Percentiles rank a stretch among this genome's conserved stretches.
Conservation (phyloP, 2,888 invertebrate genomes). For the Standfussiana lucernea region DNA sequence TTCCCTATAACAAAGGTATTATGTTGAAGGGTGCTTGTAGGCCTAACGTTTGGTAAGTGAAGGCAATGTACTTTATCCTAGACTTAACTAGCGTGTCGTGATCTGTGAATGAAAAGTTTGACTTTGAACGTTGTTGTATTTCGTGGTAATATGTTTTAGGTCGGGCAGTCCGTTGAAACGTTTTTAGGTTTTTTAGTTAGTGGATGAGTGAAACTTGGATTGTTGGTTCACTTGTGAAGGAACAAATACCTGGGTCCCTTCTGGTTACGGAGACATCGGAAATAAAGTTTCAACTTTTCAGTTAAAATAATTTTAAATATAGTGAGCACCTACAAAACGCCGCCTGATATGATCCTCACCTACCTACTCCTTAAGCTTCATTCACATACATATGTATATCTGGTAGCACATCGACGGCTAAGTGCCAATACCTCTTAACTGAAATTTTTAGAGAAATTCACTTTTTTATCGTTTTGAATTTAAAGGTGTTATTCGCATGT, state of each 20-base stretch:
- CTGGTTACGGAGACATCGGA: no score
- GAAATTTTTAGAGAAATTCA: no score
- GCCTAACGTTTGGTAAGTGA: constrained; percentile 43
- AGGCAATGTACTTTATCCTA: constrained; percentile 33
- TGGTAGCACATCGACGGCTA: no score
- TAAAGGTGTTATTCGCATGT: no score
- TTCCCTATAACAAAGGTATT: constrained; percentile 61
- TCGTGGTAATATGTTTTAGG: not conserved
- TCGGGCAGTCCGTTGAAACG: not conserved
- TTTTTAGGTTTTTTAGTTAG: not conserved
- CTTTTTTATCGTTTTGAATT: no score
- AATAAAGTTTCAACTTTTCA: no score
- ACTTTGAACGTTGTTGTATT: not conserved
- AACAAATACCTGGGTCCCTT: no score
- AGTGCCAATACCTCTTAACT: no score
- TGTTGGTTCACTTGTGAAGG: not conserved
- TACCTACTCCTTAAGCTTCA: no score
- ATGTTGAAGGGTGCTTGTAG: constrained; percentile 55
- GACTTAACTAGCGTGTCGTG: constrained; percentile 12
- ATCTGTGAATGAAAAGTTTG: constrained; percentile 15
- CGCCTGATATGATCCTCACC: no score
- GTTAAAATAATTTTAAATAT: no score
- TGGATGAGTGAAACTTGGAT: not conserved
- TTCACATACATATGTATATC: not conserved
- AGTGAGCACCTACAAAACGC: no score